Evolutionary conservation across 2,888 invertebrate species (phyloP).

Genomic region (Caenorhabditis wallacei): DNA sequence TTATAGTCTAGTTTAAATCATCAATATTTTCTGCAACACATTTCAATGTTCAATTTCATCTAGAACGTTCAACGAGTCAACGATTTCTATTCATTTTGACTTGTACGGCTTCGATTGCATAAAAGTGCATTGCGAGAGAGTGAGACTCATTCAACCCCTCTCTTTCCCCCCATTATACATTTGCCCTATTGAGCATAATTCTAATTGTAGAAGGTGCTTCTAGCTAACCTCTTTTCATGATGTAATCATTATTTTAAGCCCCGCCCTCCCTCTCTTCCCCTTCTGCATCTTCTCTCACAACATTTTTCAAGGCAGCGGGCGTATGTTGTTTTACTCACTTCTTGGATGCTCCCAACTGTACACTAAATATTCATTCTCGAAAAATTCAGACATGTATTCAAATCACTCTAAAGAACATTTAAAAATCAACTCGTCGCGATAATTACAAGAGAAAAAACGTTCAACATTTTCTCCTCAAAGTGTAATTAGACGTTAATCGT

Average conservation of each 20-base stretch:
- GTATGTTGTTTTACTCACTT: neutral
- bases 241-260: conserved; percentile 26
- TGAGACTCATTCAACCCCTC: conserved; percentile 2
- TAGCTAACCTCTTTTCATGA: conserved; percentile 5
- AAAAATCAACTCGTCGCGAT: neutral
- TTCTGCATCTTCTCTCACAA: neutral
- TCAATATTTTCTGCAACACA: neutral
- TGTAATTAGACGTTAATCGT: conserved; percentile 12
- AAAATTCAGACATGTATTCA: neutral
- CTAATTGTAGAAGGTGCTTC: conserved; percentile 7
- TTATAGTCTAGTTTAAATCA: neutral
- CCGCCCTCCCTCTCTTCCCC: conserved; percentile 6
- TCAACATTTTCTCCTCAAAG: conserved; percentile 3
- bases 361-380: neutral
- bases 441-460: conserved; percentile 10
- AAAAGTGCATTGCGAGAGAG: neutral
- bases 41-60: neutral
- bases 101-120: conserved; percentile 1
- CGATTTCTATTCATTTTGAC: neutral
- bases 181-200: conserved; percentile 9
- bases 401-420: neutral
- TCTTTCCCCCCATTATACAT: neutral
- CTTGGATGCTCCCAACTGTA: neutral
- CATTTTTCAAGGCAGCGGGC: neutral
- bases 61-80: neutral